Conservation (phyloP, 1,140 invertebrate species). For the Macrobrachium nipponense region DNA sequence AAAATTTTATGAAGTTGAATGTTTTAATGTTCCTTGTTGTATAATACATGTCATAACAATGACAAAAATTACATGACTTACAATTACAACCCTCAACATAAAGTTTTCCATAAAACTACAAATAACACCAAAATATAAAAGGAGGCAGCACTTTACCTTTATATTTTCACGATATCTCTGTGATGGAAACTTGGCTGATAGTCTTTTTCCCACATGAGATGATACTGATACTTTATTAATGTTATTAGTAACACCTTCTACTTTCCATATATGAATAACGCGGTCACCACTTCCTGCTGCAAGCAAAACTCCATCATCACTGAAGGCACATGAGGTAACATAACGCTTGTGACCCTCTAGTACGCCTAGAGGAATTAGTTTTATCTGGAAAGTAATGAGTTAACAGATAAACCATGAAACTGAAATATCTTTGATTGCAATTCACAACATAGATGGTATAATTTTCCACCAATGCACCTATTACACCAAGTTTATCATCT, state of each 20-base stretch:
- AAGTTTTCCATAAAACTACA: neutral
- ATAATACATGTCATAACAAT: no score
- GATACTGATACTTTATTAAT: neutral
- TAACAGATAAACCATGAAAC: neutral
- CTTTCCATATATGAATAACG: slow-evolving; percentile 69
- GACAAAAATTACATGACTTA: no score
- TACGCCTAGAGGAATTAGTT: slow-evolving; percentile 66
- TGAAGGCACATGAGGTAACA: slow-evolving; percentile 80
- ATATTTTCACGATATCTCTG: slow-evolving; percentile 53
- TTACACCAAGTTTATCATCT: no score
- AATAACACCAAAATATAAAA: neutral
- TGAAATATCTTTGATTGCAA: neutral
- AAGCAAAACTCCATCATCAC: slow-evolving; percentile 74
- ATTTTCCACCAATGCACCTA: no score
- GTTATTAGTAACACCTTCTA: slow-evolving; percentile 52
- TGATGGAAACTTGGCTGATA: slow-evolving; percentile 44
- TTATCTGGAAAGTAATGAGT: slow-evolving; percentile 31
- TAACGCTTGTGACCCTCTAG: slow-evolving; percentile 78
- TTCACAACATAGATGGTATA: no score
- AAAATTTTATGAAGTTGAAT: no score
- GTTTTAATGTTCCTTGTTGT: no score
- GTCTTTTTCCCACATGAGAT: slow-evolving; percentile 7
- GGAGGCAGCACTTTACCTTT: slow-evolving; percentile 3
- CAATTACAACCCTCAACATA: neutral
- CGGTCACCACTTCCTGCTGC: slow-evolving; percentile 74